These are phyloP conservation scores for Mellivora capensis DNA, from an alignment of 2,113 vertebrate genomes.

Conservation along the genomic window DNA sequence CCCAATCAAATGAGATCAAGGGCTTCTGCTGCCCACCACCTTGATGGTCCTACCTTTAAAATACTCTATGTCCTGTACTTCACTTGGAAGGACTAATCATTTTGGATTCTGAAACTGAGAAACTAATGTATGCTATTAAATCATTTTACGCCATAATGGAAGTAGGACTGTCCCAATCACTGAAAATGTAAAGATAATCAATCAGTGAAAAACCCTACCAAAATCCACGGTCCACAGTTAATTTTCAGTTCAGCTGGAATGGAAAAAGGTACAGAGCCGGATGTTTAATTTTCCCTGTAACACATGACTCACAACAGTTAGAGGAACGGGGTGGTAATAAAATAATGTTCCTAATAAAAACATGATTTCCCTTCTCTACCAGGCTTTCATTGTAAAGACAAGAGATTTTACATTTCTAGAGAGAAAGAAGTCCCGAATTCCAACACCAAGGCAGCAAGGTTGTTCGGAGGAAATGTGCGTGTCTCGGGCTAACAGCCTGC, in stretches of 20 bases:
- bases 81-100: neutral
- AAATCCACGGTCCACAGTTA: neutral
- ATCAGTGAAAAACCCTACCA: neutral
- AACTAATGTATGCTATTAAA: neutral
- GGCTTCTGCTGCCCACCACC: neutral
- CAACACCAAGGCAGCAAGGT: neutral
- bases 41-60: neutral
- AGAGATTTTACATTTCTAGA: neutral
- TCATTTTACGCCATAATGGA: neutral
- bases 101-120: neutral
- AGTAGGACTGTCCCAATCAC: neutral
- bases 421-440: neutral
- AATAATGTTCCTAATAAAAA: neutral
- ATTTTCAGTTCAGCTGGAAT: neutral
- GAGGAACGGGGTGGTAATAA: neutral
- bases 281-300: constrained; percentile 21
- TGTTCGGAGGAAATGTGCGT: neutral
- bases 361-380: neutral
- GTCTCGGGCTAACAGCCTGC: neutral
- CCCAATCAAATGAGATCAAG: neutral
- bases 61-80: neutral
- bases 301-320: neutral
- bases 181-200: constrained; percentile 16
- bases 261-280: neutral
- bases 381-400: neutral